Conservation (phyloP, 2,888 invertebrate species). For the Allygus modestus region DNA sequence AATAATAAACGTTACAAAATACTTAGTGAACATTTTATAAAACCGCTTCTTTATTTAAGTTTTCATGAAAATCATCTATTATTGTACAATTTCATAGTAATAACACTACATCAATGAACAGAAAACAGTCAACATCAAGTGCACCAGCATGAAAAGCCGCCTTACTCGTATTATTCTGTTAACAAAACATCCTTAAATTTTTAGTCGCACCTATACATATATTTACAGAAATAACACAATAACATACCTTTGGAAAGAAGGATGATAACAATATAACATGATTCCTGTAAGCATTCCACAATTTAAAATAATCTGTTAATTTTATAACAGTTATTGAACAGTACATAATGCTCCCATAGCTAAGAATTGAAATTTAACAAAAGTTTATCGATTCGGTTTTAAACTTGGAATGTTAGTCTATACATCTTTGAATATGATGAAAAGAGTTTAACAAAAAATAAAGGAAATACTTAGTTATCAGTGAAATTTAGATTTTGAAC, state of each 20-base stretch:
- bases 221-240: slow-evolving; percentile 48
- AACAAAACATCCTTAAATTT: slow-evolving; percentile 43
- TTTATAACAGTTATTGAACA: too few relatives aligned
- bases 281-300: slow-evolving; percentile 20
- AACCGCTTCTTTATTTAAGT: neutral
- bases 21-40: slow-evolving; percentile 25
- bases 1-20: too few relatives aligned
- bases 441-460: too few relatives aligned
- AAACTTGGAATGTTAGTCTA: too few relatives aligned
- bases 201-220: slow-evolving; percentile 40
- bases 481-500: neutral
- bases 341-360: too few relatives aligned
- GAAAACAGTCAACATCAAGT: slow-evolving; percentile 53
- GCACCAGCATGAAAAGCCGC: neutral
- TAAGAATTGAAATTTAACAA: neutral
- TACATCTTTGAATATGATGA: too few relatives aligned
- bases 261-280: neutral
- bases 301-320: neutral
- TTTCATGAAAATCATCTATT: slow-evolving; percentile 44
- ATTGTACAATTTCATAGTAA: slow-evolving; percentile 52
- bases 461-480: neutral
- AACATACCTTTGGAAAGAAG: neutral
- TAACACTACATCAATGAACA: slow-evolving; percentile 55
- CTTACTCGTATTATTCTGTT: slow-evolving; percentile 32
- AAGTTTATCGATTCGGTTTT: neutral